Evolutionary conservation across 1,140 invertebrate species (phyloP).

Genomic region (Telenomus remus): DNA sequence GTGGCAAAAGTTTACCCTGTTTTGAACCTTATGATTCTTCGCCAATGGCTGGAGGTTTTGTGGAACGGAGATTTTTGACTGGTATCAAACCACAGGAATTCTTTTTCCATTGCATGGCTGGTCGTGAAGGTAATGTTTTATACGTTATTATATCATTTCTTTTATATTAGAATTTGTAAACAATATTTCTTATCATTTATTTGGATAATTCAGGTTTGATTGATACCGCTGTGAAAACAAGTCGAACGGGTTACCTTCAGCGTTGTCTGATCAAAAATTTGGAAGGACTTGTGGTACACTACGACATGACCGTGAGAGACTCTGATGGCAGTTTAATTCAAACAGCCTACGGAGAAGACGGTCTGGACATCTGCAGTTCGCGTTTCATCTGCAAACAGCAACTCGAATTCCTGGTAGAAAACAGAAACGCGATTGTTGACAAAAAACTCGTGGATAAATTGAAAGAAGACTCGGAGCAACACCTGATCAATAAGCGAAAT

Average conservation of each 20-base stretch:
- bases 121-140: constrained; percentile 83
- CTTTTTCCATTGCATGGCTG: constrained; percentile 99
- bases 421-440: constrained; percentile 81
- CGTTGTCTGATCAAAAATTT: constrained; percentile 98
- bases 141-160: background rate
- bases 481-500: constrained; percentile 73
- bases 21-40: constrained; percentile 93
- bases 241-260: constrained; percentile 97
- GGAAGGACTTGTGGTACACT: constrained; percentile 92
- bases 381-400: constrained; percentile 89
- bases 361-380: constrained; percentile 91
- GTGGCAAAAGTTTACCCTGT: constrained; percentile 93
- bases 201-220: constrained; percentile 77
- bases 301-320: constrained; percentile 96
- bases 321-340: constrained; percentile 96
- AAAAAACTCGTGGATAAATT: constrained; percentile 77
- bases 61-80: constrained; percentile 96
- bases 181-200: too few species aligned
- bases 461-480: constrained; percentile 74
- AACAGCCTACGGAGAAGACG: constrained; percentile 97
- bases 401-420: constrained; percentile 88
- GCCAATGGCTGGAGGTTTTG: constrained; percentile 96
- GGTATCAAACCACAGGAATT: constrained; percentile 98
- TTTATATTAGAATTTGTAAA: too few species aligned
- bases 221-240: constrained; percentile 93